These are phyloP conservation scores for Zaprionus davidi DNA, from an alignment of 1,140 invertebrate species.

Conservation along the genomic window DNA sequence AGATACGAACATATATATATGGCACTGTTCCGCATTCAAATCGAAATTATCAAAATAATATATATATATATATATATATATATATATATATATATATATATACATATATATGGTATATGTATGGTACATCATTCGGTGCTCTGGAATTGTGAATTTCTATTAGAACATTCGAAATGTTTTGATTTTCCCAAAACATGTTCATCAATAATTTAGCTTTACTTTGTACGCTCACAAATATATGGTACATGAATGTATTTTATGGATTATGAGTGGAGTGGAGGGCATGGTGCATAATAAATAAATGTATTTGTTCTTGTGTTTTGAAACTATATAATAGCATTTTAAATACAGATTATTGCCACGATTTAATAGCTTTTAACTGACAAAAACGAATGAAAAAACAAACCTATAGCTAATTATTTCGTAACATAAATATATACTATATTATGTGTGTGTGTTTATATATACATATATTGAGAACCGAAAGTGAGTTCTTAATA, in stretches of 20 bases:
- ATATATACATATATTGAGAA: slow-evolving; percentile 22
- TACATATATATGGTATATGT: background rate
- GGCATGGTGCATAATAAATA: slow-evolving; percentile 17
- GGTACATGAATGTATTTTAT: background rate
- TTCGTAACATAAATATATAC: slow-evolving; percentile 28
- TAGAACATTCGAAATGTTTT: slow-evolving; percentile 4
- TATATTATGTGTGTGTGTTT: slow-evolving; percentile 27
- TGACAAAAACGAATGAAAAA: slow-evolving; percentile 6
- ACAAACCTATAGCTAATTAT: slow-evolving; percentile 33
- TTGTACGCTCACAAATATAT: slow-evolving; percentile 4
- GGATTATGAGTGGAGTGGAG: slow-evolving; percentile 2
- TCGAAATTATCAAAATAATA: background rate
- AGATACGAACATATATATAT: background rate
- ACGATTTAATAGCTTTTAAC: slow-evolving; percentile 37
- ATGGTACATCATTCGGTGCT: slow-evolving; percentile 4
- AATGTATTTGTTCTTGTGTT: slow-evolving; percentile 40
- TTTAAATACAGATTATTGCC: slow-evolving; percentile 39
- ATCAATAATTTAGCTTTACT: slow-evolving; percentile 6
- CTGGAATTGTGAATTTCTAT: slow-evolving; percentile 3
- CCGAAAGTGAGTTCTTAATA: slow-evolving; percentile 22
- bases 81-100: background rate
- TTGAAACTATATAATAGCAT: slow-evolving; percentile 32
- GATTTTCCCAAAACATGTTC: slow-evolving; percentile 8
- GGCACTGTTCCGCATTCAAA: slow-evolving; percentile 14
- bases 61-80: background rate